A percentile compares a stretch with the other conserved stretches of the same genome.
Evolutionary conservation across 1,140 invertebrate species (phyloP).

Genomic region (Magallana ariakensis): DNA sequence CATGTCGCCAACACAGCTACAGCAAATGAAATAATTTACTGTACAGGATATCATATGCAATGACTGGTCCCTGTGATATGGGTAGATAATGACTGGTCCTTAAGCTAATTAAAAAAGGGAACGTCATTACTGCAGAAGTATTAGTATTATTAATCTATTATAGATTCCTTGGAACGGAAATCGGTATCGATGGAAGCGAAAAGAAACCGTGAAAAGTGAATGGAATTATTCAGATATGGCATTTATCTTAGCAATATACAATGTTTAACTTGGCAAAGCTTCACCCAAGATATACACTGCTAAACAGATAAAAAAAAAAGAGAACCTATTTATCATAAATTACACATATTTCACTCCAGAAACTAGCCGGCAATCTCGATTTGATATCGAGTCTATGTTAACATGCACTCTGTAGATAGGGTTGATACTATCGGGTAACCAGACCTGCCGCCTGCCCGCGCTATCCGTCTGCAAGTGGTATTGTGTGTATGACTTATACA

Average conservation of each 20-base stretch:
- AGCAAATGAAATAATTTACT: too few species aligned
- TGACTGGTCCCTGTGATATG: too few species aligned
- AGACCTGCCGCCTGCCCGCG: slow-evolving; percentile 2
- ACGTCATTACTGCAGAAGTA: too few species aligned
- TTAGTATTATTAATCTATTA: too few species aligned
- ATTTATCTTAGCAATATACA: slow-evolving; percentile 20
- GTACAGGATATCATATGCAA: too few species aligned
- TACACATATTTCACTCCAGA: slow-evolving; percentile 36
- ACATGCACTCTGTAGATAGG: slow-evolving; percentile 26
- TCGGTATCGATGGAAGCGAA: neutral
- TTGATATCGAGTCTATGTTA: slow-evolving; percentile 34
- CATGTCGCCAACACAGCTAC: too few species aligned
- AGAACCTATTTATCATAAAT: slow-evolving; percentile 22
- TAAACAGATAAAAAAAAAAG: neutral
- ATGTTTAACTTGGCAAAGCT: slow-evolving; percentile 4
- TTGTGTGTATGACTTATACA: neutral
- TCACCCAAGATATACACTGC: slow-evolving; percentile 19
- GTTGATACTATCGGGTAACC: neutral
- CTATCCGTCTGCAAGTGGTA: slow-evolving; percentile 18
- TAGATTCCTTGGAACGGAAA: too few species aligned
- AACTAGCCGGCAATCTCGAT: slow-evolving; percentile 21
- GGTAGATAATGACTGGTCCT: too few species aligned
- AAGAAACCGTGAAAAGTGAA: slow-evolving; percentile 26
- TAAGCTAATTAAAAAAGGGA: too few species aligned
- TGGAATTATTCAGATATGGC: neutral